These are phyloP conservation scores for Lophotis ruficrista DNA, from an alignment of 2,113 vertebrate genomes.

Conservation along the genomic window DNA sequence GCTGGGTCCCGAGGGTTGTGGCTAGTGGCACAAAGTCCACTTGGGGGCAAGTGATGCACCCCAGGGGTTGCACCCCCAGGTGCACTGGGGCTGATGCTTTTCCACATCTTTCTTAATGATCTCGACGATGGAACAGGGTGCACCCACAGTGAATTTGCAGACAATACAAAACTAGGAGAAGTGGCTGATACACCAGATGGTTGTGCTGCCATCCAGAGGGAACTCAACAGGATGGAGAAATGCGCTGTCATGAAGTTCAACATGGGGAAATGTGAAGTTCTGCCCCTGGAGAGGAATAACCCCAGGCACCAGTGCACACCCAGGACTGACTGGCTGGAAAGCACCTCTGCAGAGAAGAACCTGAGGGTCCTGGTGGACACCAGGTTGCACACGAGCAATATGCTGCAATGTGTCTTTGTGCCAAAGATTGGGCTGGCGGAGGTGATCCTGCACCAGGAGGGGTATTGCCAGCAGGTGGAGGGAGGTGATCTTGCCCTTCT, in stretches of 20 bases:
- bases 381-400: not conserved
- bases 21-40: not conserved
- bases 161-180: not conserved
- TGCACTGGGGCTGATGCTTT: not conserved
- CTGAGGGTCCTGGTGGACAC: not conserved
- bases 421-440: not conserved
- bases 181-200: not conserved
- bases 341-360: not conserved
- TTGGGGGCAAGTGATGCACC: not conserved
- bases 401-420: not conserved
- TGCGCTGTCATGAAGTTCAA: not conserved
- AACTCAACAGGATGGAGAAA: not conserved
- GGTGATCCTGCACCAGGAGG: not conserved
- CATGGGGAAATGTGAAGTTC: not conserved
- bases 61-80: not conserved
- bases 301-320: not conserved
- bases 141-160: not conserved
- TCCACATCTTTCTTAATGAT: not conserved
- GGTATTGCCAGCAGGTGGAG: not conserved
- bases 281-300: not conserved
- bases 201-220: not conserved
- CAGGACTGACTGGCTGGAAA: not conserved
- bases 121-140: rapidly evolving
- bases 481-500: not conserved
- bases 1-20: not conserved